A percentile compares a stretch with the other conserved stretches of the same genome.
phyloP scores from a whole-genome alignment of 2,888 invertebrate genomes.

The Byasa hedistus region DNA sequence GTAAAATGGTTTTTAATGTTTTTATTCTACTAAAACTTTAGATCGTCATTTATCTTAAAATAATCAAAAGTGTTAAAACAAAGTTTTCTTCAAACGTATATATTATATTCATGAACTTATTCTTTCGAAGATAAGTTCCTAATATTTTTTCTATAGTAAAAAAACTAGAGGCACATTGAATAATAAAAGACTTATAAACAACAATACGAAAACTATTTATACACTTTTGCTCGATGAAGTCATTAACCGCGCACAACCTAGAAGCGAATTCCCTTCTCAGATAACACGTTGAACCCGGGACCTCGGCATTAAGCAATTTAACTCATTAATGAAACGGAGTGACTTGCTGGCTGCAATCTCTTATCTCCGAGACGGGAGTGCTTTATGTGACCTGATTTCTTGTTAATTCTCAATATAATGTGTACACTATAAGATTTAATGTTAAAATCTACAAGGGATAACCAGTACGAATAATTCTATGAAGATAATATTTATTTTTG shows the following conservation, averaged over 20 bases:
- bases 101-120: too few species aligned
- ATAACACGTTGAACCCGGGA: slow-evolving; percentile 62
- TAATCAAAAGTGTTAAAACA: too few species aligned
- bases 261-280: slow-evolving; percentile 52
- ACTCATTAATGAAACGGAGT: slow-evolving; percentile 46
- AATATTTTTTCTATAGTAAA: too few species aligned
- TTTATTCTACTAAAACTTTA: too few species aligned
- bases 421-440: neutral
- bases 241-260: slow-evolving; percentile 36
- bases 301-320: slow-evolving; percentile 69
- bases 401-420: slow-evolving; percentile 5
- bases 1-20: too few species aligned
- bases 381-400: slow-evolving; percentile 38
- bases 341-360: slow-evolving; percentile 37
- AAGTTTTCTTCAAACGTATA: too few species aligned
- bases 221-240: slow-evolving; percentile 35
- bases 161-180: neutral
- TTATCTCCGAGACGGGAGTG: slow-evolving; percentile 33
- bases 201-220: slow-evolving; percentile 14
- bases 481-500: too few species aligned
- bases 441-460: neutral
- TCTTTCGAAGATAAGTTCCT: too few species aligned
- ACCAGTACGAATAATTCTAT: neutral
- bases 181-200: neutral
- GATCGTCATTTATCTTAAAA: too few species aligned